Evolutionary conservation across 2,888 invertebrate species (phyloP).

Genomic region (Mycalesis mineus): DNA sequence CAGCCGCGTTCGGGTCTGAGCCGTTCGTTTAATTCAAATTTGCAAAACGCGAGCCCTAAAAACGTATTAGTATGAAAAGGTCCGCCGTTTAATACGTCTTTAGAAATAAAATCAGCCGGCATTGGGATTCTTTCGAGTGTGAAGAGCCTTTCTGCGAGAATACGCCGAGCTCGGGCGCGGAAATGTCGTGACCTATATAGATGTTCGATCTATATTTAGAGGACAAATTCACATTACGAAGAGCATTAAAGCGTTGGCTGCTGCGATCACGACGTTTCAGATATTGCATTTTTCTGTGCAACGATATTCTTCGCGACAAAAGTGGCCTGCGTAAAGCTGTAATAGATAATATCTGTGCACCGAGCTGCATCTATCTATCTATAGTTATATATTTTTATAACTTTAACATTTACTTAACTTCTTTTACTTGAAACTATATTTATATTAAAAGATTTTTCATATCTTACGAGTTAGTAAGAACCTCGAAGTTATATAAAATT

Average conservation of each 20-base stretch:
- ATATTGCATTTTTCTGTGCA: no score
- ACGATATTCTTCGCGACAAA: no score
- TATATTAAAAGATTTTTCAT: no score
- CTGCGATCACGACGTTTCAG: no score
- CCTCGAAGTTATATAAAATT: no score
- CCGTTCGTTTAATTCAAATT: background rate
- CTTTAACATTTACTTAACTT: no score
- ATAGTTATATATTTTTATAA: no score
- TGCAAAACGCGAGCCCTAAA: slow-evolving; percentile 8
- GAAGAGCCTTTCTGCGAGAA: background rate
- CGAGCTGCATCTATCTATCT: no score
- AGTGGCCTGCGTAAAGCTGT: no score
- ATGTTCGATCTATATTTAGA: background rate
- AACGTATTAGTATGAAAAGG: slow-evolving; percentile 14
- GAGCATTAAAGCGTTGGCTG: background rate
- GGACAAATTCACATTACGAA: background rate
- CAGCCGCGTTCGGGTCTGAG: background rate
- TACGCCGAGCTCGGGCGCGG: background rate
- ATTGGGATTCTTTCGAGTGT: slow-evolving; percentile 13
- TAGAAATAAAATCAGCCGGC: slow-evolving; percentile 23
- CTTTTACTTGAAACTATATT: no score
- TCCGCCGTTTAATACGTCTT: slow-evolving; percentile 20
- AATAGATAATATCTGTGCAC: no score
- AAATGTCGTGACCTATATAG: slow-evolving; percentile 9
- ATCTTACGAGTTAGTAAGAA: no score